Base-by-base conservation (phyloP, 1,140 invertebrate genomes). In the Lordiphosa clarofinis region DNA sequence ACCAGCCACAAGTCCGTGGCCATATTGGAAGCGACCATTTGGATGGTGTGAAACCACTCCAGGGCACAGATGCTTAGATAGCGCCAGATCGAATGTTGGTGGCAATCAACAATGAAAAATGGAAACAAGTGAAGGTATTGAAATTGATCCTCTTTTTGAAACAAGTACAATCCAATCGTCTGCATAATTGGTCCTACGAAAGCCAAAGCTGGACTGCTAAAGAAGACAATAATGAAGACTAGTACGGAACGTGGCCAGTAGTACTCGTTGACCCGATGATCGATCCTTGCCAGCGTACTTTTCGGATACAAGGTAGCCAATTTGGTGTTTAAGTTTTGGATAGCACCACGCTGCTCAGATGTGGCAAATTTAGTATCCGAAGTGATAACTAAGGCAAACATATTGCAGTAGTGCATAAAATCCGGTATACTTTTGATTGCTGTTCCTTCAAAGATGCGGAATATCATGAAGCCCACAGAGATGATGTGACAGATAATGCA, bases 301-400 rank as follows among this genome's bases (percentile, higher is more conserved):
- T 61, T 54, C 1, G 73, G 73, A 53, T 66, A 75, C 2, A 75
- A 3, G 0, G 8, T 21, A 0, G 39, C 53, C 7, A 75, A 31
- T 35, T 71, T 71, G 4, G 1, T 19, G 37, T 60, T 61, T 0
- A 75, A 36, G 0, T 19, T 56, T 1, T 38, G 56, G 7, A 75
- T 76, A 7, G 43, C 24, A 0, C 0, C 0, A 0, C 46, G 40
- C 24, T 75, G 60, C 4, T 60, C 7, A 6, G 6, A 24, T 5
- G 73, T 71, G 4, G 33, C 56, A 10, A 61, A 66, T 8, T 76
- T 75, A 2, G 43, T 58, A n/a, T 71, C 66, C 15, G 73, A 71
- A 24, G 61, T 71, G 9, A 75, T 59, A 7, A 66, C 44, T 50
- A 61, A 75, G 12, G 56, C 54, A 1, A 66, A 39, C 33, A 66